phyloP scores from a whole-genome alignment of 2,888 invertebrate genomes.

The Torymus auratus region DNA sequence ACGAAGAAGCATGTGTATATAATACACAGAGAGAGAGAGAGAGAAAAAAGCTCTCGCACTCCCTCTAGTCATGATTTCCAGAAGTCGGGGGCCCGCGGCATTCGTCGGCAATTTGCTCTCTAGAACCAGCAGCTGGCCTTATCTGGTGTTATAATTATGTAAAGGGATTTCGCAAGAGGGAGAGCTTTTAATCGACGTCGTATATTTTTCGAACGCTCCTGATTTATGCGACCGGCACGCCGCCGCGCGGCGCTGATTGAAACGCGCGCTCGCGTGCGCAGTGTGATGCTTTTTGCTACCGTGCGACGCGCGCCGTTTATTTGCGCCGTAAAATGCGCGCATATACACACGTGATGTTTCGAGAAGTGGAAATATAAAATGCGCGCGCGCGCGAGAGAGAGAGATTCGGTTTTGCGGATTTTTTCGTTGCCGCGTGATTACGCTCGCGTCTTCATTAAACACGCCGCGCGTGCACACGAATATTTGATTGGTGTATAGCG shows the following conservation, averaged over 20 bases:
- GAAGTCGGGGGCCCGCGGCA: slow-evolving; percentile 13
- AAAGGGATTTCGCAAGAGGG: neutral
- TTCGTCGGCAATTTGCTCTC: slow-evolving; percentile 33
- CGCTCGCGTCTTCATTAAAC: no score
- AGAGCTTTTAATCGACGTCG: neutral
- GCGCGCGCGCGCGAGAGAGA: no score
- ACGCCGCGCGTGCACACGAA: no score
- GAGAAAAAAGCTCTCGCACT: slow-evolving; percentile 40
- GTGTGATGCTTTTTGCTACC: no score
- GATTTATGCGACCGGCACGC: slow-evolving; percentile 16
- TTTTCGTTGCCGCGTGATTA: no score
- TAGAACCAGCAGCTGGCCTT: slow-evolving; percentile 25
- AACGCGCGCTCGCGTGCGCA: neutral
- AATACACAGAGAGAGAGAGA: neutral
- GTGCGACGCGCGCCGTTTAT: no score
- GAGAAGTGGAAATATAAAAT: no score
- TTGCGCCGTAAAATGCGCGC: no score
- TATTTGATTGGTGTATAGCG: no score
- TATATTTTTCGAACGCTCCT: slow-evolving; percentile 3
- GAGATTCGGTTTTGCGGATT: no score
- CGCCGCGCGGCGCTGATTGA: slow-evolving; percentile 31
- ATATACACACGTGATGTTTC: no score
- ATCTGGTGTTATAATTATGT: slow-evolving; percentile 44
- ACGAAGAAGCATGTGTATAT: neutral
- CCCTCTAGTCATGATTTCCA: slow-evolving; percentile 41